Base-by-base conservation (phyloP, 2,113 vertebrate genomes). In the Ramphastos sulfuratus region DNA sequence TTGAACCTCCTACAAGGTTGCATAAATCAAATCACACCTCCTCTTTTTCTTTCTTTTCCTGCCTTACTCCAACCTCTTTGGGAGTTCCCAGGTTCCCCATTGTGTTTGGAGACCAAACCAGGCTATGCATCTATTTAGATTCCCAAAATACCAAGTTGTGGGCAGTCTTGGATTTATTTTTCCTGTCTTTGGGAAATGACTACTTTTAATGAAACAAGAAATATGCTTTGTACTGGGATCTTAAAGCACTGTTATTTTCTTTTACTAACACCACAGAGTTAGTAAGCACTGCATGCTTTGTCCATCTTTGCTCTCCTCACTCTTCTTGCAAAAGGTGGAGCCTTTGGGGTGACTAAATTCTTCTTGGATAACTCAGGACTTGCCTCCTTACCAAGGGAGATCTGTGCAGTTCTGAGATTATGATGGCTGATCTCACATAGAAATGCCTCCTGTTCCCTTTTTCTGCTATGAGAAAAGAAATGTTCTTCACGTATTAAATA, bases 191-290 rank as follows among this genome's bases (percentile, higher is more conserved):
- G 63, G 27, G 31, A 10, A 50, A 42, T 74, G 15, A n/a, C 28
- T 61, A 1, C 64, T 89, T 89, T 72, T 85, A 90, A 85, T 30
- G 75, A 76, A 92, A 80, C 55, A 85, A 88, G 71, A 65, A 91
- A 44, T 85, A 71, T 73, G 33, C 44, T 73, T 83, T 73, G 37
- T 73, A 37, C 67, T 15, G 11, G 52, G 65, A 42, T 84, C 92
- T 84, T 86, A 88, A 92, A 88, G 39, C 24, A 23, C 31, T 4
- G 63, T 88, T 42, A n/a, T 72, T 77, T 85, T 93, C 69, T 72
- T 61, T 52, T 48, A 60, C 27, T 82, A 35, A 33, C n/a, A 54
- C 69, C 61, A 33, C 18, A 77, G 37, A 50, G 66, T 30, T 70
- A 28, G 31, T 75, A 87, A 82, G 80, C 4, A 1, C 19, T 18